Base-by-base conservation (phyloP, 2,797 vertebrate species). In the Enteromius viviparus region DNA sequence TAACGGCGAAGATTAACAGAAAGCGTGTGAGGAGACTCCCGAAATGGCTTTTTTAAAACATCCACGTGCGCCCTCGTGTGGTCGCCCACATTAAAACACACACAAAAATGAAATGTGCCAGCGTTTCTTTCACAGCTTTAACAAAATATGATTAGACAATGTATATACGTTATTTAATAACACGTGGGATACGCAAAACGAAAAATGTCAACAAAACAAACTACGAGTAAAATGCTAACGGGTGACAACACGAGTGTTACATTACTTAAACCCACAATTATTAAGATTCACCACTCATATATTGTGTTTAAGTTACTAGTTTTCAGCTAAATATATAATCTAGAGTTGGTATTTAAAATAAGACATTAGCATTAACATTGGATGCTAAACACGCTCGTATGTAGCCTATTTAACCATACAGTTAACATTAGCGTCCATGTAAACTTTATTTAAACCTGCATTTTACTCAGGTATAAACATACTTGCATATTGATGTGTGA, bases 31-130 rank as follows among this genome's bases (percentile, higher is more conserved):
- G 12, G 14, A 9, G 37, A 45, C 9, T 45, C 37, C 37, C 5
- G 42, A 10, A 37, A 66, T 53, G 21, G 45, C 32, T 29, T 66
- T 81, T 65, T 68, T 81, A 40, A 64, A 1, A 55, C 4, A 60
- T 66, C 53, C 76, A 62, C 77, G 29, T 74, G 80, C 71, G 47
- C 80, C 87, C 60, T 66, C 87, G 10, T 83, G 85, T 78, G 83
- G 83, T 42, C 34, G 37, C 58, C 21, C 0, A 47, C 21, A 49
- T 42, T 29, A 74, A 72, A 74, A 23, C 53, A 37, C 37, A 37
- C 37, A 37, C 37, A 26, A 45, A 26, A 40, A 8, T 51, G 3
- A 19, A 76, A 76, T 8, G 2, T 21, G 23, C 29, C 9, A 6
- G 19, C 15, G 34, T 2, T 26, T 65, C 15, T 40, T 82, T 49